Evolutionary conservation across 1,140 invertebrate species (phyloP).

Genomic region (Cephus cinctus): DNA sequence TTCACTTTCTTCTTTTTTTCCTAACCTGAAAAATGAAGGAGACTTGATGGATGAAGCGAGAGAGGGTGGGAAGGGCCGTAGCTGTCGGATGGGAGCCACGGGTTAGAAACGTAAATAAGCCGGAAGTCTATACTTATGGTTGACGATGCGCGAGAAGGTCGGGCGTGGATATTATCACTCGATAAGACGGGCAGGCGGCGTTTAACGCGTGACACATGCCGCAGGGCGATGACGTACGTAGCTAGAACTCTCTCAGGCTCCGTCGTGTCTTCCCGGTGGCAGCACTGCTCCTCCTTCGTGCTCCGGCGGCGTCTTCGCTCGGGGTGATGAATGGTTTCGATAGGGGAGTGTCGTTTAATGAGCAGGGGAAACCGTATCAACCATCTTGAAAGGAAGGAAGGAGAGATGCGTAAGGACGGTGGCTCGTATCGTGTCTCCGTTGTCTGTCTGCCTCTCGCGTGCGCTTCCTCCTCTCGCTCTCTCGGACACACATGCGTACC

Average conservation of each 20-base stretch:
- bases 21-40: no score
- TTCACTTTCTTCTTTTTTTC: background rate
- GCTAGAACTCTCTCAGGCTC: conserved; percentile 10
- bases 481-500: conserved; percentile 6
- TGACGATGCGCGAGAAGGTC: no score
- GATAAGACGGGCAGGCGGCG: no score
- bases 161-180: no score
- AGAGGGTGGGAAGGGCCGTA: no score
- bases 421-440: conserved; percentile 20
- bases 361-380: no score
- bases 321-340: background rate
- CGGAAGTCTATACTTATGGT: no score
- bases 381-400: no score
- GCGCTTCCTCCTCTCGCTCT: background rate
- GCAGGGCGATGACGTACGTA: conserved; percentile 23
- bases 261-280: background rate
- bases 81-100: no score
- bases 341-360: conserved; percentile 20
- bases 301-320: background rate
- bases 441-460: conserved; percentile 9
- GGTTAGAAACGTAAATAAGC: no score
- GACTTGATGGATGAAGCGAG: no score
- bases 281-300: background rate
- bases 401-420: no score
- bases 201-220: conserved; percentile 26